These are phyloP conservation scores for Condylura cristata DNA, from an alignment of 2,113 vertebrate genomes.

Conservation along the genomic window DNA sequence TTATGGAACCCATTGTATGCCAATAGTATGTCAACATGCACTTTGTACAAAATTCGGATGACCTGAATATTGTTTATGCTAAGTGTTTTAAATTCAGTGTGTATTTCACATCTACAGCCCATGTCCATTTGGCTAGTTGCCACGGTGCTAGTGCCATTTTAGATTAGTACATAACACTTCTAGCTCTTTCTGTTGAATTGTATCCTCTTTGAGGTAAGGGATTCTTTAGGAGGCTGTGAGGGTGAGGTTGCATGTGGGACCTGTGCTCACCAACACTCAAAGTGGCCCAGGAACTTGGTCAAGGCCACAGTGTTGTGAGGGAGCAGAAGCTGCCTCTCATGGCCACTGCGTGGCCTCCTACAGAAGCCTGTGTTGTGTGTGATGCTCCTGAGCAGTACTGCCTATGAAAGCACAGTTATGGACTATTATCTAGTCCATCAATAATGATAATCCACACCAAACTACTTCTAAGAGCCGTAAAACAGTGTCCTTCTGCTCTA, in stretches of 20 bases:
- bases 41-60: background rate
- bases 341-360: background rate
- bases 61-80: background rate
- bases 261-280: background rate
- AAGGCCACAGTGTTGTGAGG: background rate
- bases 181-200: background rate
- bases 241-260: background rate
- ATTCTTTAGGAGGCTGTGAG: background rate
- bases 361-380: background rate
- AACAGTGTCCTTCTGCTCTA: background rate
- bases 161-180: background rate
- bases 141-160: background rate
- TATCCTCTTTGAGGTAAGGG: background rate
- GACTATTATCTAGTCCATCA: background rate
- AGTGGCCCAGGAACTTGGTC: background rate
- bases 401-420: background rate
- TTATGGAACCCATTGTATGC: background rate
- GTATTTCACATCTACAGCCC: background rate
- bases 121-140: background rate
- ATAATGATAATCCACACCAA: background rate
- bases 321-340: background rate
- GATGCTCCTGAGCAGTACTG: background rate
- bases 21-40: background rate
- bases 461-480: background rate
- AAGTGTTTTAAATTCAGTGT: background rate